Base-by-base conservation (phyloP, 2,797 vertebrate species). In the Sciurus vulgaris region DNA sequence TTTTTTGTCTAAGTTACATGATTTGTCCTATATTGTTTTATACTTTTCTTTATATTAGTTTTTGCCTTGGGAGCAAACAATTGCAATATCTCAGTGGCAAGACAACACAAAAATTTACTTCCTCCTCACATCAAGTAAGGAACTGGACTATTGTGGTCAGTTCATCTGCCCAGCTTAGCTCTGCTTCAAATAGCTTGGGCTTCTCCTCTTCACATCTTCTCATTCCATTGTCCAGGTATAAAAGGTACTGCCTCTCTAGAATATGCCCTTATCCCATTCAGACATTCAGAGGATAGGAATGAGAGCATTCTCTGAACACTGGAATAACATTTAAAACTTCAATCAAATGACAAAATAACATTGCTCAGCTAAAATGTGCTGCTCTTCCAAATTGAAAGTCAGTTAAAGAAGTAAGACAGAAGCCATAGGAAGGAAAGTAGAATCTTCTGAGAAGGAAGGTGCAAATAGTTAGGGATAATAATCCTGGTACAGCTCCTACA, bases 401-500 rank as follows among this genome's bases (percentile, higher is more conserved):
- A 82, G 22, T 54, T 51, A 86, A 76, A 33, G 13, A 72, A 1
- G 14, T n/a, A 88, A 51, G 35, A 56, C 18, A 76, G 12, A 84
- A 91, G 78, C 17, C 49, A 41, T 3, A 44, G 17, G 26, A 8
- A 87, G 8, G 38, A 77, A 51, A 88, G 18, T 24, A 73, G 18
- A 87, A 38, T 61, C 12, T 9, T 78, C 1, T 9, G 59, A 77
- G 10, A 77, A 1, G 33, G 15, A 92, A 73, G 22, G 33, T 63
- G 1, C 41, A 89, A 74, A 67, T 3, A 92, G 33, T 13, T 86
- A 28, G 59, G 69, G 17, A 88, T 92, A 84, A 90, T 90, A 33
- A 85, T 49, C 1, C 15, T 69, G 6, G 38, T 47, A 91, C n/a
- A 59, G 0, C 11, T 54, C 44, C 15, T 61, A 26, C 10, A 59